Percentiles rank a stretch among this genome's conserved stretches.
These are phyloP conservation scores for Lottia scabra DNA, from an alignment of 2,888 invertebrate genomes.

Conservation along the genomic window DNA sequence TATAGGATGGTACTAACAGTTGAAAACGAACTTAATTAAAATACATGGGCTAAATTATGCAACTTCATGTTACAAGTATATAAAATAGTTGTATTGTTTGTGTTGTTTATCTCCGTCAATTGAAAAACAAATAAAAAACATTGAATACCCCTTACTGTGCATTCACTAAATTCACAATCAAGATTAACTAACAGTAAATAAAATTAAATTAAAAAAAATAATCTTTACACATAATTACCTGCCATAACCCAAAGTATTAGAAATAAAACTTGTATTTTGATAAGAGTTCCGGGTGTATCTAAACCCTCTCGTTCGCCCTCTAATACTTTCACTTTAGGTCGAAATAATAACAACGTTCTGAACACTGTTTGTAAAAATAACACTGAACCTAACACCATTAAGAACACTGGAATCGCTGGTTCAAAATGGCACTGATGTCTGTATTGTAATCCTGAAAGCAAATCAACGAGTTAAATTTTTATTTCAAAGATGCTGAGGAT, in stretches of 20 bases:
- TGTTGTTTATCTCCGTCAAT: too few relatives aligned
- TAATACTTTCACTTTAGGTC: background rate
- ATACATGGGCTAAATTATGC: too few relatives aligned
- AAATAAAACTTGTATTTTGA: conserved; percentile 15
- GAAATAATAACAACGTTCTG: conserved; percentile 3
- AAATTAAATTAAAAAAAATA: too few relatives aligned
- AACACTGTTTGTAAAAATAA: conserved; percentile 13
- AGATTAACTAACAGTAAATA: too few relatives aligned
- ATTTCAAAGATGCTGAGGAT: too few relatives aligned
- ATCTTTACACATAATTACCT: background rate
- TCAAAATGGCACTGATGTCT: conserved; percentile 17
- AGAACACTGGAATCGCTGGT: conserved; percentile 21
- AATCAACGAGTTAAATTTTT: background rate
- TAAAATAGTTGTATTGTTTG: too few relatives aligned
- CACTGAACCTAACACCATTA: conserved; percentile 15
- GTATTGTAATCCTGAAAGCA: conserved; percentile 6
- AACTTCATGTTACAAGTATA: too few relatives aligned
- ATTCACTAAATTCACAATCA: too few relatives aligned
- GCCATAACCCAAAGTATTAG: conserved; percentile 16
- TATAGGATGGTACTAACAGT: too few relatives aligned
- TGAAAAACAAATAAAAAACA: too few relatives aligned
- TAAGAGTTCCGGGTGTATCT: conserved; percentile 8
- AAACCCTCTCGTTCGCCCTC: conserved; percentile 10
- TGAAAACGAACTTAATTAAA: too few relatives aligned
- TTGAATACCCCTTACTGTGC: too few relatives aligned